phyloP scores from a whole-genome alignment of 2,797 vertebrate genomes.

The Hephaestus fuliginosus region DNA sequence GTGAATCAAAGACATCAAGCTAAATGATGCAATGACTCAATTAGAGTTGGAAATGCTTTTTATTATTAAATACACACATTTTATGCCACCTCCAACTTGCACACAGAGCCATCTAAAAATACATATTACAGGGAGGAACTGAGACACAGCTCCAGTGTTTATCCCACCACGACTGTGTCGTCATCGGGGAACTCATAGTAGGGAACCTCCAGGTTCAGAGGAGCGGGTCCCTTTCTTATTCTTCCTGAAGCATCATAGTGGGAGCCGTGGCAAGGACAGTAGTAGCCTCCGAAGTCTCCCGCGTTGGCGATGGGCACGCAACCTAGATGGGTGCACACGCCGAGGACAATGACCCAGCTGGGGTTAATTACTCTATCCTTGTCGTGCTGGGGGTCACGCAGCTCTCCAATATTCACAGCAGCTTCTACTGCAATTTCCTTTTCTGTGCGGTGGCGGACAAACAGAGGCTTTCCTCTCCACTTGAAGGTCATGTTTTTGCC shows the following conservation, averaged over 20 bases:
- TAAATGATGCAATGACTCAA: conserved; percentile 7
- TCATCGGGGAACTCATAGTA: conserved; percentile 89
- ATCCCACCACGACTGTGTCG: conserved; percentile 89
- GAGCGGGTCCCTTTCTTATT: conserved; percentile 94
- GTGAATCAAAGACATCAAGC: neutral
- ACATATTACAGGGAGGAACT: conserved; percentile 50
- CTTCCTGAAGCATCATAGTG: conserved; percentile 96
- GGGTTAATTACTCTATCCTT: conserved; percentile 90
- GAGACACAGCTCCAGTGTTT: conserved; percentile 61
- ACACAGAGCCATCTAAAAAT: conserved; percentile 42
- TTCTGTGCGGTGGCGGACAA: conserved; percentile 91
- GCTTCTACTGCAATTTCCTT: conserved; percentile 90
- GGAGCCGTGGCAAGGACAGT: conserved; percentile 96
- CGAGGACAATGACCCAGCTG: conserved; percentile 90
- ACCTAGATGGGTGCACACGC: conserved; percentile 94
- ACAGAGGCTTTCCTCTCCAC: conserved; percentile 94
- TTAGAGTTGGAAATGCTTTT: conserved; percentile 63
- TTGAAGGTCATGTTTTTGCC: conserved; percentile 96
- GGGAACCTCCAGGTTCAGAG: conserved; percentile 93
- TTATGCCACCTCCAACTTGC: conserved; percentile 17
- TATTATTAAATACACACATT: conserved; percentile 64
- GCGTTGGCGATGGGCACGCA: conserved; percentile 95
- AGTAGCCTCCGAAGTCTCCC: conserved; percentile 93
- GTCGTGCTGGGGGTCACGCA: conserved; percentile 93
- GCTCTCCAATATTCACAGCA: conserved; percentile 84